Percentiles rank a stretch among this genome's conserved stretches.
Conservation (phyloP, 1,140 invertebrate species). For the Popillia japonica region DNA sequence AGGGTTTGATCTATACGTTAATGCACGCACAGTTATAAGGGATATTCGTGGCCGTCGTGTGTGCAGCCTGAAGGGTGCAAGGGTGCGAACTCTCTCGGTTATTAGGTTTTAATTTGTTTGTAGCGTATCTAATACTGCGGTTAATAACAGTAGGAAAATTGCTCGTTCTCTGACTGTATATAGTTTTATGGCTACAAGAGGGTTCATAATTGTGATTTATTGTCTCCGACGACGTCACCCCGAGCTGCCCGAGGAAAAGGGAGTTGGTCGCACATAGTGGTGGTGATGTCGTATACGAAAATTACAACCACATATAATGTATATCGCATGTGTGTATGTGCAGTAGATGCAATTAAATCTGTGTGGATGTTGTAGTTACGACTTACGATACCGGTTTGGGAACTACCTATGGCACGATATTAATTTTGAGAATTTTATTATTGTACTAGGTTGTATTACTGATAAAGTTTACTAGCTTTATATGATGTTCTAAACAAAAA, state of each 20-base stretch:
- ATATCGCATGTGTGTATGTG: too few relatives aligned
- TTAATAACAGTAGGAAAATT: slow-evolving; percentile 12
- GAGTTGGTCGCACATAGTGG: neutral
- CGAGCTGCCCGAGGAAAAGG: neutral
- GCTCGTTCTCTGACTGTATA: neutral
- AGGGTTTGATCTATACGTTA: too few relatives aligned
- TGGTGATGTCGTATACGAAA: neutral
- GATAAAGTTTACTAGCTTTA: too few relatives aligned
- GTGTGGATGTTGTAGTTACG: neutral
- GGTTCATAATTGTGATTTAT: slow-evolving; percentile 37
- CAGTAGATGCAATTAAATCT: neutral
- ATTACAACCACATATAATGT: neutral
- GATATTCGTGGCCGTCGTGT: too few relatives aligned
- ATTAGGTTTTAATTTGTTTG: slow-evolving; percentile 39
- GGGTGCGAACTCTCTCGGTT: slow-evolving; percentile 22
- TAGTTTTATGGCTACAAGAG: slow-evolving; percentile 12
- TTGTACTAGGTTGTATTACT: too few relatives aligned
- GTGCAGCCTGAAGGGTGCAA: too few relatives aligned
- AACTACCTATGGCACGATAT: neutral
- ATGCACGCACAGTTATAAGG: too few relatives aligned
- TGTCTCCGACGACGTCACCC: neutral
- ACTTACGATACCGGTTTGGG: neutral
- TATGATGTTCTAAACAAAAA: too few relatives aligned
- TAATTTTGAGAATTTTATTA: slow-evolving; percentile 1
- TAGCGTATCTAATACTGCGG: slow-evolving; percentile 36